These are phyloP conservation scores for Notothenia coriiceps DNA, from an alignment of 2,113 vertebrate genomes.

Conservation along the genomic window DNA sequence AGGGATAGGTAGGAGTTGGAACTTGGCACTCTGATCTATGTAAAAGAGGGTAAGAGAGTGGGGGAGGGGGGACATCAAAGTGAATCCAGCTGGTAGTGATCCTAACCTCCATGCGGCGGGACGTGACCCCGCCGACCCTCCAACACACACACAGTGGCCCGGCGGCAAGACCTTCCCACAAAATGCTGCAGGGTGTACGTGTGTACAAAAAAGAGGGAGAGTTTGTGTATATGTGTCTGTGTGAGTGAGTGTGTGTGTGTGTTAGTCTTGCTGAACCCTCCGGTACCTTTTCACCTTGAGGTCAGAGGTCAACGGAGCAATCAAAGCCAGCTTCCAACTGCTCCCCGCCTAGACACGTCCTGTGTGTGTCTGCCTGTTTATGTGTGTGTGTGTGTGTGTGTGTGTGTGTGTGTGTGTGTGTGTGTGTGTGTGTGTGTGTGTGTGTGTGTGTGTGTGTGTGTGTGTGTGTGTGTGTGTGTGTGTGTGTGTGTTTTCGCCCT, in stretches of 20 bases:
- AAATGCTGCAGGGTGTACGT: conserved; percentile 58
- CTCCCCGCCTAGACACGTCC: conserved; percentile 74
- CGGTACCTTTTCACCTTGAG: conserved; percentile 77
- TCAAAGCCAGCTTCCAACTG: conserved; percentile 83
- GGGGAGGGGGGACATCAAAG: conserved; percentile 65
- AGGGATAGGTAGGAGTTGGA: conserved; percentile 14
- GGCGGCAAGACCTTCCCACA: conserved; percentile 56
- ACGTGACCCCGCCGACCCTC: conserved; percentile 59
- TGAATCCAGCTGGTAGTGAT: conserved; percentile 81
- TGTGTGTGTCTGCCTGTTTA: conserved; percentile 44
- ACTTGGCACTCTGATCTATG: conserved; percentile 40
- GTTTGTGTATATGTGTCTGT: conserved; percentile 33
- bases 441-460: conserved; percentile 21
- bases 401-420: conserved; percentile 23
- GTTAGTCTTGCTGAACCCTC: conserved; percentile 68
- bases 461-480: too few relatives aligned
- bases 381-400: not conserved
- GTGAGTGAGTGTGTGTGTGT: conserved; percentile 38
- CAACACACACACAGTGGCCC: conserved; percentile 50
- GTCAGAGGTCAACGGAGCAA: conserved; percentile 82
- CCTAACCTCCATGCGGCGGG: conserved; percentile 74
- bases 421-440: conserved; percentile 27
- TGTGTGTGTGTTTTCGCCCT: conserved; percentile 42
- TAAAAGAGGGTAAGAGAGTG: not conserved
- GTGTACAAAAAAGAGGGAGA: conserved; percentile 23